Conservation (phyloP, 2,888 invertebrate genomes). For the Hirtodrosophila trivittata region DNA sequence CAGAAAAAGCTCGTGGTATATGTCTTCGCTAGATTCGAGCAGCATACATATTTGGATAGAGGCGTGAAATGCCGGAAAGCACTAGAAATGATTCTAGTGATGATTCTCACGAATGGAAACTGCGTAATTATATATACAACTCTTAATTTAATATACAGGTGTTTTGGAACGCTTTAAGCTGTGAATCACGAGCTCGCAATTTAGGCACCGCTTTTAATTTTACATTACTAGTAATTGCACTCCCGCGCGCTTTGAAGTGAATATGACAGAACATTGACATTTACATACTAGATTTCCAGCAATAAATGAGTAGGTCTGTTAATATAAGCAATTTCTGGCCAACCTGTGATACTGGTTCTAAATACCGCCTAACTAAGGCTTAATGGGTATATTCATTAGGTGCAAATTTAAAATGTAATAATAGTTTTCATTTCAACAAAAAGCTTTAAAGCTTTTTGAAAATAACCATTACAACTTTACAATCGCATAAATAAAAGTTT, state of each 20-base stretch:
- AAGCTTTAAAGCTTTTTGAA: too few species aligned
- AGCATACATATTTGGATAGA: neutral
- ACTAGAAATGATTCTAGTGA: neutral
- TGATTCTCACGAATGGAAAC: neutral
- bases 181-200: neutral
- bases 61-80: constrained; percentile 1
- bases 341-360: too few species aligned
- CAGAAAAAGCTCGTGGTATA: constrained; percentile 34
- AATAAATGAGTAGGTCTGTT: neutral
- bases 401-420: too few species aligned
- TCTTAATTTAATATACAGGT: constrained; percentile 6
- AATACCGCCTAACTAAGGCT: too few species aligned
- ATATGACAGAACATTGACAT: neutral
- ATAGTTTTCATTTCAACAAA: too few species aligned
- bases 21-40: constrained; percentile 31
- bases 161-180: neutral
- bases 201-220: neutral
- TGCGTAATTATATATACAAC: neutral
- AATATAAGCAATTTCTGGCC: too few species aligned
- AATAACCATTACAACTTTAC: too few species aligned
- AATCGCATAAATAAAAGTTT: too few species aligned
- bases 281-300: constrained; percentile 16
- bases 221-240: constrained; percentile 12
- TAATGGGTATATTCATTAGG: too few species aligned
- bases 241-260: neutral